Base-by-base conservation (phyloP, 2,888 invertebrate species). In the Hirtodrosophila alboralis region DNA sequence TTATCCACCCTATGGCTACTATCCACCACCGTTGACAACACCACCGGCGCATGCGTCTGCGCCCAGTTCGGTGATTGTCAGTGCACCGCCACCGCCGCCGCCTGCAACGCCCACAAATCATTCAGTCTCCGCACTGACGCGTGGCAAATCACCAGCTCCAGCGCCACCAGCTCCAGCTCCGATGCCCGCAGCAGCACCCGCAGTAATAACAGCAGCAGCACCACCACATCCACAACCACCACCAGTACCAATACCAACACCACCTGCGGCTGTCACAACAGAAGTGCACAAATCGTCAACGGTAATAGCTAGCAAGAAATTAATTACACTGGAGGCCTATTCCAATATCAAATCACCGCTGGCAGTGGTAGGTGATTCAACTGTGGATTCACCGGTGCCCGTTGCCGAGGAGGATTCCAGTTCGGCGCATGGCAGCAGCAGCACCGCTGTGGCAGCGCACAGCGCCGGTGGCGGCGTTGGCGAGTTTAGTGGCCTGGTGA, bases 401-500 rank as follows among this genome's bases (percentile, higher is more conserved):
- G 74, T 70, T 14, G 77, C 66, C n/a, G 87, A 74, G 26, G 86
- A 89, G n/a, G 85, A 85, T 41, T 87, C 83, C 1, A 73, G 84
- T 13, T 83, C 88, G n/a, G 69, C 86, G 4, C 79, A 84, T 13
- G 86, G 80, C 33, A 73, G 93, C 66, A 59, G 75, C 9, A 52
- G 61, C 34, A 54, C 54, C 4, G 52, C 44, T 4, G 56, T 70
- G 10, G 68, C 67, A 0, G 56, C 63, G 3, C 66, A 71, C 3
- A 69, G 72, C 3, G 68, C 52, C 8, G 63, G 62, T 3, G 75
- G 56, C 0, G 66, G 61, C 5, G 87, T 37, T 60, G 94, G 96
- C 41, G 96, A 96, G 88, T 97, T 97, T 90, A 96, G 96, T 30
- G 97, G 97, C 3, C 92, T 97, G 81, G 97, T 97, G 58, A 96